Base-by-base conservation (phyloP, 2,113 vertebrate genomes). In the Aphyosemion australe region DNA sequence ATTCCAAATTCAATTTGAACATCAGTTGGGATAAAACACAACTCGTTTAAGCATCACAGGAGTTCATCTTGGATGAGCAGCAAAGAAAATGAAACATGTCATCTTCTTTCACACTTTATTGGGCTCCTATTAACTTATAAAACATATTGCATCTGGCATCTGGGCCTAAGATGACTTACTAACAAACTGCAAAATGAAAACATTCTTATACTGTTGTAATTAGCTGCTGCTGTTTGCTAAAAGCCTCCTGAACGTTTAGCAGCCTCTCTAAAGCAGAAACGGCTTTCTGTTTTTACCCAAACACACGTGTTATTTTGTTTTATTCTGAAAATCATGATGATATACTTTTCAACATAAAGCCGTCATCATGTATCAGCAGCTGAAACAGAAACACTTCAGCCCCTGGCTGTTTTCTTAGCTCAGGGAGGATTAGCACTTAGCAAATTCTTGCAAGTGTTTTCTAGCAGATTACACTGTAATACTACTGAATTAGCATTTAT, bases 1-100 rank as follows among this genome's bases (percentile, higher is more conserved):
- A 49, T 21, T 45, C 15, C 45, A 55, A 59, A 79, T 76, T 87
- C 58, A 81, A 85, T 87, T 85, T 76, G 69, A 65, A 80, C 80
- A 78, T 80, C 54, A 39, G 39, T 39, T 64, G 56, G 57, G 72
- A 79, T 76, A 61, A 66, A 69, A 74, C 9, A 37, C 4, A 37
- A 65, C 19, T 26, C 49, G 41, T 77, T 74, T 48, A 48, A 75
- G 75, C 56, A 70, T 66, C 21, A 18, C 53, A 16, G 45, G 50
- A 45, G 45, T 77, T 78, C 47, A 59, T 51, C 67, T 65, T 48
- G 50, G 61, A 73, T 69, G 50, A 72, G 75, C 34, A 74, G 12
- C 46, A 43, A 21, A 48, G 20, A 37, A 55, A 69, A 70, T 18
- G 1, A 45, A 65, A 61, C 59, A 54, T 63, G 57, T 50, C 58